A percentile compares a stretch with the other conserved stretches of the same genome.
phyloP scores from a whole-genome alignment of 2,888 invertebrate genomes.

The Willowsia nigromaculata region DNA sequence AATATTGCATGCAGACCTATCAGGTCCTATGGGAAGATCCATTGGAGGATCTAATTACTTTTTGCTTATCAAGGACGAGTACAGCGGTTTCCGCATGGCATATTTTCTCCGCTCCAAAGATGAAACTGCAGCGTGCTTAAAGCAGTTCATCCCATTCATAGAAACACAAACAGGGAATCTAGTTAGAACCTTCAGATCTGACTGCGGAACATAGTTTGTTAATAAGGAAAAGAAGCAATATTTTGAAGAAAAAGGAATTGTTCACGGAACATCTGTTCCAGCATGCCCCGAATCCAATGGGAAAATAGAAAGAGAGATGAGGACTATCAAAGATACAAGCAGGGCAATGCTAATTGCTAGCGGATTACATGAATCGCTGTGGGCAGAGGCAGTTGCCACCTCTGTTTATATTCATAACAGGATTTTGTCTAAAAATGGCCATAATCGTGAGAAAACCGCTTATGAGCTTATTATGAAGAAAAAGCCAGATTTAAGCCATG shows the following conservation, averaged over 20 bases:
- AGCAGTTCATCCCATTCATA: too few species aligned
- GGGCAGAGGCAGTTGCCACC: conserved; percentile 80
- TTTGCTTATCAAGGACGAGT: too few species aligned
- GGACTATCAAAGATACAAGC: conserved; percentile 79
- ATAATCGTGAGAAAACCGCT: conserved; percentile 79
- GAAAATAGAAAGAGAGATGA: conserved; percentile 79
- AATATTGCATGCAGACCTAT: too few species aligned
- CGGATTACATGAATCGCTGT: conserved; percentile 78
- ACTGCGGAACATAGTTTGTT: conserved; percentile 66
- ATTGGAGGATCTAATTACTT: too few species aligned
- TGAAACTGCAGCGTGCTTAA: too few species aligned
- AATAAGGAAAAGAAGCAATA: conserved; percentile 74
- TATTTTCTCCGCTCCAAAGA: too few species aligned
- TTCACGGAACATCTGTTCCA: conserved; percentile 79
- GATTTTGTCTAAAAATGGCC: conserved; percentile 77
- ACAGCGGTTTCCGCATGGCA: too few species aligned
- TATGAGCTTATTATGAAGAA: conserved; percentile 63
- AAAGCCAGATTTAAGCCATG: conserved; percentile 79
- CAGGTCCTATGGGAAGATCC: too few species aligned
- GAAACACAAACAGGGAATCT: too few species aligned
- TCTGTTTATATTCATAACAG: conserved; percentile 79
- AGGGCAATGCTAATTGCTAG: conserved; percentile 79
- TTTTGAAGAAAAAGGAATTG: conserved; percentile 78
- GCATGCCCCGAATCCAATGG: conserved; percentile 80
- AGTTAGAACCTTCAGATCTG: too few species aligned